phyloP scores from a whole-genome alignment of 2,113 vertebrate species.

The Anser cygnoides region DNA sequence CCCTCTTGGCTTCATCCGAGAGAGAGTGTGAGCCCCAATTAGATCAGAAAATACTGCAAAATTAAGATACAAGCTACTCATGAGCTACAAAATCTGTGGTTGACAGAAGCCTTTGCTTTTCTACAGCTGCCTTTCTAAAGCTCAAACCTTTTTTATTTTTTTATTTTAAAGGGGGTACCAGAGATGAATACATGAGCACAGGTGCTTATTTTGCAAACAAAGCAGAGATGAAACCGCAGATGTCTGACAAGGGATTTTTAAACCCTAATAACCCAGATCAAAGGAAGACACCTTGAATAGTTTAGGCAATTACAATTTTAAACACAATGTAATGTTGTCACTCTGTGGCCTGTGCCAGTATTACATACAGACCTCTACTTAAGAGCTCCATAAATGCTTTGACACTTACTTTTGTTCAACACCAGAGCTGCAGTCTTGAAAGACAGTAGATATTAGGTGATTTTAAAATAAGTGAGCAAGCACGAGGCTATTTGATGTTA shows the following conservation, averaged over 20 bases:
- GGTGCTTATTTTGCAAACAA: conserved; percentile 12
- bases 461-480: neutral
- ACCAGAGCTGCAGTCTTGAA: neutral
- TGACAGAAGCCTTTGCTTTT: neutral
- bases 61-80: neutral
- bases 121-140: neutral
- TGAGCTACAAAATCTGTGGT: neutral
- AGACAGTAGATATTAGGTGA: neutral
- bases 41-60: neutral
- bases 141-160: neutral
- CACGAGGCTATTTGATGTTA: neutral
- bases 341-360: neutral
- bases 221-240: neutral
- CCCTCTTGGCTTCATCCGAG: neutral
- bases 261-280: conserved; percentile 29
- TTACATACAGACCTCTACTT: neutral
- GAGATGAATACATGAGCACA: neutral
- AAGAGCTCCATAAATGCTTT: neutral
- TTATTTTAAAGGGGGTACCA: neutral
- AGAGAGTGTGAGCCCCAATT: neutral
- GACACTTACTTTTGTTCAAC: rapidly evolving
- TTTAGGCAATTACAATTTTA: conserved; percentile 35
- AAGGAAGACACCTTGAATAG: conserved; percentile 20
- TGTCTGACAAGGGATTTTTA: conserved; percentile 36
- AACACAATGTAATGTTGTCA: neutral